These are phyloP conservation scores for Dexiosoma caninum DNA, from an alignment of 2,888 invertebrate species.

Conservation along the genomic window DNA sequence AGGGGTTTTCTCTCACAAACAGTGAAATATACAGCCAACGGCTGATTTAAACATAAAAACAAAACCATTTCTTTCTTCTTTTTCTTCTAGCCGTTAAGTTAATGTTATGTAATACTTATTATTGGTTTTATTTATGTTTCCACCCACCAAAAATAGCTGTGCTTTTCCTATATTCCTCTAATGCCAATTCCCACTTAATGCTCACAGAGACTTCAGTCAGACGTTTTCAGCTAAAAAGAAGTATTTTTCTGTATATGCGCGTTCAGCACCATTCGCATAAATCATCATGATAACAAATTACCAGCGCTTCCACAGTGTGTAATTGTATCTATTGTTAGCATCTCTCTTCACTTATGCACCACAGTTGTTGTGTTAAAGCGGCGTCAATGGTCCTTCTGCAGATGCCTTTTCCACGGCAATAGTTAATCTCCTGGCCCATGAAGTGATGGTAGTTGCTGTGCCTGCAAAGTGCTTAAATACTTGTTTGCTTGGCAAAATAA, in stretches of 20 bases:
- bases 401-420: conserved; percentile 48
- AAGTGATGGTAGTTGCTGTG: not conserved
- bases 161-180: not conserved
- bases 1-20: conserved; percentile 43
- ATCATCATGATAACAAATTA: conserved; percentile 76
- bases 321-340: conserved; percentile 59
- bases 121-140: conserved; percentile 62
- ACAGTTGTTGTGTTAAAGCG: conserved; percentile 42
- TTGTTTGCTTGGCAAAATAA: conserved; percentile 10
- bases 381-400: conserved; percentile 63
- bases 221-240: not conserved
- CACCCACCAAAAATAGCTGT: conserved; percentile 43
- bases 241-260: not conserved
- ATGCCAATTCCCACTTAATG: not conserved
- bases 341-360: conserved; percentile 19
- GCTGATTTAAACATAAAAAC: conserved; percentile 2
- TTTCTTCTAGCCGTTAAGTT: conserved; percentile 16
- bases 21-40: conserved; percentile 42
- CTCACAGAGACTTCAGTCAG: not conserved
- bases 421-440: conserved; percentile 26
- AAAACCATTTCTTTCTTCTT: conserved; percentile 13
- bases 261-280: conserved; percentile 71
- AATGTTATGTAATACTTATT: conserved; percentile 59
- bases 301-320: conserved; percentile 71
- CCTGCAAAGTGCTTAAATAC: conserved; percentile 11